Conservation (phyloP, 2,797 vertebrate genomes). For the Epinephelus malabaricus region DNA sequence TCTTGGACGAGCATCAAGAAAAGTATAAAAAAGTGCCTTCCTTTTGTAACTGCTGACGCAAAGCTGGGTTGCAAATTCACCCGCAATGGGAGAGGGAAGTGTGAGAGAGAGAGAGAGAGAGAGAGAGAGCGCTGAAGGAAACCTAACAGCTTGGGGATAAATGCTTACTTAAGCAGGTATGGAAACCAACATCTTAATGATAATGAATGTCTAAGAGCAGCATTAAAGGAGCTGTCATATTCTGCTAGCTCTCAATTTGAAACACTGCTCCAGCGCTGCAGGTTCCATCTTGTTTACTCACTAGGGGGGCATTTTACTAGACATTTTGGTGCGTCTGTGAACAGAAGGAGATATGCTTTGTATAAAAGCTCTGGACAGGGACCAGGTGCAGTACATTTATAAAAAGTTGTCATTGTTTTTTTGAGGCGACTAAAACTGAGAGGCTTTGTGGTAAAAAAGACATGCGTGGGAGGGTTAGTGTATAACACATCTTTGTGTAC, state of each 20-base stretch:
- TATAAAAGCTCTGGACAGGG: constrained; percentile 39
- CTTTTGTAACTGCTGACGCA: constrained; percentile 75
- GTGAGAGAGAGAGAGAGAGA: constrained; percentile 1
- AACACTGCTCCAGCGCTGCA: constrained; percentile 17
- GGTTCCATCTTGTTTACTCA: constrained; percentile 64
- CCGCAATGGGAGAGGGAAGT: constrained; percentile 17
- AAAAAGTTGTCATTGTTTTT: constrained; percentile 27
- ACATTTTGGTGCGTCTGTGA: constrained; percentile 35
- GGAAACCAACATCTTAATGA: constrained; percentile 77
- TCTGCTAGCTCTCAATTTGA: constrained; percentile 64
- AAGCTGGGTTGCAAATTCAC: constrained; percentile 54
- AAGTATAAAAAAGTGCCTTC: constrained; percentile 49
- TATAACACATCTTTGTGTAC: neutral
- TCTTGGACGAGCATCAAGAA: constrained; percentile 65
- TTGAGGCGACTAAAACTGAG: neutral
- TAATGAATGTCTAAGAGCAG: constrained; percentile 76
- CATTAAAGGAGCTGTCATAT: constrained; percentile 70
- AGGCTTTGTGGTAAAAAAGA: neutral
- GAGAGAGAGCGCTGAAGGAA: constrained; percentile 28
- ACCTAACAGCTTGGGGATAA: constrained; percentile 67
- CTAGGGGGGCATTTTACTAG: constrained; percentile 35
- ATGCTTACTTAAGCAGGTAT: constrained; percentile 75
- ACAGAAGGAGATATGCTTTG: constrained; percentile 43
- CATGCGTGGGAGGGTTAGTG: neutral
- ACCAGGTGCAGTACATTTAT: constrained; percentile 44